Conservation (phyloP, 2,113 vertebrate genomes). For the Hippocampus guttulatus region DNA sequence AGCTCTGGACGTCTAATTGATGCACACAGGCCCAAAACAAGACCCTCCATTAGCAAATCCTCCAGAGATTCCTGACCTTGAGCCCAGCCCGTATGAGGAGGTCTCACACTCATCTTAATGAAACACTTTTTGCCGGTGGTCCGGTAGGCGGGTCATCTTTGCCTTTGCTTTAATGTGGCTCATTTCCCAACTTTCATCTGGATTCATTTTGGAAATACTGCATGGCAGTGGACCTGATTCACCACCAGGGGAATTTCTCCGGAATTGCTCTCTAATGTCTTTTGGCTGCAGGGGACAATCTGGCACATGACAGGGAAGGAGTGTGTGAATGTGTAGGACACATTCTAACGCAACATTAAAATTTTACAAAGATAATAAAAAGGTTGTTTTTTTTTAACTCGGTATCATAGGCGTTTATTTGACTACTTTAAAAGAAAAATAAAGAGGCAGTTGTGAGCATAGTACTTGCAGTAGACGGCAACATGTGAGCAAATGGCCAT, state of each 20-base stretch:
- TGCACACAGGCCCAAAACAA: conserved; percentile 49
- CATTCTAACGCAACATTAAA: no score
- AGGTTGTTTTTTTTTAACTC: no score
- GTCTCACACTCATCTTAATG: background rate
- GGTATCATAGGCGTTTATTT: no score
- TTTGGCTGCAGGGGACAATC: background rate
- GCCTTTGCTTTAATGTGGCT: conserved; percentile 14
- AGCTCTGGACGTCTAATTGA: conserved; percentile 64
- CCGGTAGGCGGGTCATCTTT: conserved; percentile 13
- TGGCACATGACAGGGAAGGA: background rate
- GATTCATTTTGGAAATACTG: conserved; percentile 19
- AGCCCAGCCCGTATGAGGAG: background rate
- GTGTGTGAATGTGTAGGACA: no score
- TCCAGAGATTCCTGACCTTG: conserved; percentile 28
- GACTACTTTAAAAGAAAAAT: no score
- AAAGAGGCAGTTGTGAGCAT: no score
- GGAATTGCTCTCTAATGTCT: background rate
- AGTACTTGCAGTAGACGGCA: no score
- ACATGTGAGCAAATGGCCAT: no score
- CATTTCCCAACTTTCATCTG: conserved; percentile 40
- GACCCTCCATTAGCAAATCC: conserved; percentile 49
- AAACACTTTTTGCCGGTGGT: background rate
- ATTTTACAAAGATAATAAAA: background rate
- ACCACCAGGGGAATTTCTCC: background rate
- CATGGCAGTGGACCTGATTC: background rate